Evolutionary conservation across 2,888 invertebrate species (phyloP).

Genomic region (Cheilosia soror): DNA sequence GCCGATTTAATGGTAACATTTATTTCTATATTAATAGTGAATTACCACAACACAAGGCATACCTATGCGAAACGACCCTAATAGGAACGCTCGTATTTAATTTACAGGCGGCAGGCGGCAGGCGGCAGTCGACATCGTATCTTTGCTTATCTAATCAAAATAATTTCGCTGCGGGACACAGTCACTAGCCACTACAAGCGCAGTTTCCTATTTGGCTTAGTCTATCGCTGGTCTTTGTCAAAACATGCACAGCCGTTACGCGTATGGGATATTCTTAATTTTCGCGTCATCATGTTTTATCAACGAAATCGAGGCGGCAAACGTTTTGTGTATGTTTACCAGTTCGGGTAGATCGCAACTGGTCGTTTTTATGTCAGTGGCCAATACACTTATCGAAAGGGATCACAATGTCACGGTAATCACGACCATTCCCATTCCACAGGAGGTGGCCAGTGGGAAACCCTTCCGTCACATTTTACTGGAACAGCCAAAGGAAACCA

Average conservation of each 20-base stretch:
- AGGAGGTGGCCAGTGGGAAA: neutral
- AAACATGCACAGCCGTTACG: slow-evolving; percentile 18
- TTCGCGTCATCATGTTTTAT: neutral
- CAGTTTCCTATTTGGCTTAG: slow-evolving; percentile 1
- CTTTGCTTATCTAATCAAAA: no score
- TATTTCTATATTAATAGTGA: no score
- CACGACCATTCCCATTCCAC: slow-evolving; percentile 62
- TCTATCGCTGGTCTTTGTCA: slow-evolving; percentile 7
- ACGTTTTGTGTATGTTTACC: slow-evolving; percentile 77
- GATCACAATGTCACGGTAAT: slow-evolving; percentile 78
- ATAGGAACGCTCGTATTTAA: no score
- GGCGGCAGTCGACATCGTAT: no score
- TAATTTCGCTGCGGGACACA: neutral
- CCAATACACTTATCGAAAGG: slow-evolving; percentile 76
- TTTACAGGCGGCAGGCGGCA: no score
- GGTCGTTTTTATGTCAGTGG: slow-evolving; percentile 76
- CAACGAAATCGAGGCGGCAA: slow-evolving; percentile 34
- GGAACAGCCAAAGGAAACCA: neutral
- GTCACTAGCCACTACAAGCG: neutral
- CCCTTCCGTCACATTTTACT: slow-evolving; percentile 39
- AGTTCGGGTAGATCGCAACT: slow-evolving; percentile 77
- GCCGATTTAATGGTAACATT: no score
- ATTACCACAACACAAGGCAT: no score
- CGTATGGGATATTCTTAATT: neutral
- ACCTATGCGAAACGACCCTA: no score